Conservation (phyloP, 1,140 invertebrate genomes). For the Drosophila nigromelanica region DNA sequence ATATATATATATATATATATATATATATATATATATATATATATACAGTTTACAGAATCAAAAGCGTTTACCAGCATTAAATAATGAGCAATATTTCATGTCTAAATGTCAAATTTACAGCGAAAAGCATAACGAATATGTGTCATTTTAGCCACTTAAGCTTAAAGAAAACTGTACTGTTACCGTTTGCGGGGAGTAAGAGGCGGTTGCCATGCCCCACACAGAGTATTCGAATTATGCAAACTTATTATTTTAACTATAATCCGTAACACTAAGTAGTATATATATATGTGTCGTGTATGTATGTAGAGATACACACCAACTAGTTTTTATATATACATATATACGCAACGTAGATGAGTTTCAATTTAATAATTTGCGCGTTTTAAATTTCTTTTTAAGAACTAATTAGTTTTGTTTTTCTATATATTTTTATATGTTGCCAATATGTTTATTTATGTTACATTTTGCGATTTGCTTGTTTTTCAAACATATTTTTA, state of each 20-base stretch:
- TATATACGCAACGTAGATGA: constrained; percentile 17
- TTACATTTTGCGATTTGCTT: constrained; percentile 42
- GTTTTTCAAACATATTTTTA: constrained; percentile 14
- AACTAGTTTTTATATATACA: constrained; percentile 28
- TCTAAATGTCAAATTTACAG: constrained; percentile 77
- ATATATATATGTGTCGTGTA: constrained; percentile 12
- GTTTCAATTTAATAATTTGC: constrained; percentile 14
- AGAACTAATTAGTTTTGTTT: constrained; percentile 31
- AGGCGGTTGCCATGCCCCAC: not conserved
- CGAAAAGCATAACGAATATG: constrained; percentile 53
- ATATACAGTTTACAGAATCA: constrained; percentile 64
- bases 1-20: constrained; percentile 38
- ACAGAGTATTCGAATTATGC: constrained; percentile 74
- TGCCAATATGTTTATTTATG: constrained; percentile 47
- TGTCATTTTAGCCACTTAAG: constrained; percentile 75
- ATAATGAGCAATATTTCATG: constrained; percentile 79
- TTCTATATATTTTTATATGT: constrained; percentile 30
- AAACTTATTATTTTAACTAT: constrained; percentile 57
- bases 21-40: constrained; percentile 36
- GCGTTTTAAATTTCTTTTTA: constrained; percentile 12
- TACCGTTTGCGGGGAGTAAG: constrained; percentile 26
- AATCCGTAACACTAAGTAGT: constrained; percentile 62
- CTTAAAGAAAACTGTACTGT: constrained; percentile 48
- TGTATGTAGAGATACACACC: constrained; percentile 22
- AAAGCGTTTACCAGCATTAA: constrained; percentile 71